A percentile compares a stretch with the other conserved stretches of the same genome.
These are phyloP conservation scores for Ophion costatus DNA, from an alignment of 2,888 invertebrate species.

Conservation along the genomic window DNA sequence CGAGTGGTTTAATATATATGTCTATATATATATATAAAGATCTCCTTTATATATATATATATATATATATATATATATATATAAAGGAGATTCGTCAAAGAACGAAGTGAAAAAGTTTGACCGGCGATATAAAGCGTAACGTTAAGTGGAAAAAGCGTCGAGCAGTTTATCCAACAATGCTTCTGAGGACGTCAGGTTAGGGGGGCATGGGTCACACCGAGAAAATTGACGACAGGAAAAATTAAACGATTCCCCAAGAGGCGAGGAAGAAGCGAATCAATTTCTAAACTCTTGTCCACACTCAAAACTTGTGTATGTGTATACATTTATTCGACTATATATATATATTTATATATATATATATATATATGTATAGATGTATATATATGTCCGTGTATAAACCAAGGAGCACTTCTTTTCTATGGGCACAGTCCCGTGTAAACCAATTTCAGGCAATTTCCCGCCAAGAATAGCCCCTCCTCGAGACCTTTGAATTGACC, in stretches of 20 bases:
- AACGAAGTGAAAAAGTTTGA: slow-evolving; percentile 47
- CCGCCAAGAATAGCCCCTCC: slow-evolving; percentile 83
- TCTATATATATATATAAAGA: not conserved
- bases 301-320: slow-evolving; percentile 22
- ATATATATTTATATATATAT: slow-evolving; percentile 7
- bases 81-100: not conserved
- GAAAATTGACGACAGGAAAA: slow-evolving; percentile 65
- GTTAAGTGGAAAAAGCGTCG: slow-evolving; percentile 36
- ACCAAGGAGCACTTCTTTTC: slow-evolving; percentile 58
- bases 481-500: slow-evolving; percentile 80
- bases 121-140: slow-evolving; percentile 37
- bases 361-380: slow-evolving; percentile 16
- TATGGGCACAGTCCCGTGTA: slow-evolving; percentile 79
- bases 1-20: slow-evolving; percentile 1
- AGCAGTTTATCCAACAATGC: slow-evolving; percentile 39
- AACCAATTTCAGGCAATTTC: slow-evolving; percentile 84
- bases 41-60: not conserved
- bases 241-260: slow-evolving; percentile 75
- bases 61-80: not conserved
- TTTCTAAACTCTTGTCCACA: slow-evolving; percentile 74
- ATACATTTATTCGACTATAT: slow-evolving; percentile 6
- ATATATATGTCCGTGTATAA: slow-evolving; percentile 25
- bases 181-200: slow-evolving; percentile 8
- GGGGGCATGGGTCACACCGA: slow-evolving; percentile 39
- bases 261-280: slow-evolving; percentile 78